These are phyloP conservation scores for Malacoctenus gilli DNA, from an alignment of 2,797 vertebrate genomes.

Conservation along the genomic window DNA sequence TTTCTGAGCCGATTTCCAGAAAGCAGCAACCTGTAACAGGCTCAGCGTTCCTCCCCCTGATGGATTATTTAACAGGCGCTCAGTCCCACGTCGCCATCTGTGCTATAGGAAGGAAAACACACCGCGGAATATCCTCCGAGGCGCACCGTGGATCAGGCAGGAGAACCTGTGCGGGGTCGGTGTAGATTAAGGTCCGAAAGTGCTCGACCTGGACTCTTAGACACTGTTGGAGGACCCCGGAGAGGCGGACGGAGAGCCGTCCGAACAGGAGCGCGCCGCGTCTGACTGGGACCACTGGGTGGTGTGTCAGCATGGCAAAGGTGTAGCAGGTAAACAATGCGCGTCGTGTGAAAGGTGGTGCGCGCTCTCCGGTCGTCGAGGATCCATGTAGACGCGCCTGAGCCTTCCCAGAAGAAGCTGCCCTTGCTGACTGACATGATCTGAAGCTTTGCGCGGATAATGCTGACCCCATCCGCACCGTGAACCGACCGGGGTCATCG, in stretches of 20 bases:
- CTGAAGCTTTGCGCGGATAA: constrained; percentile 17
- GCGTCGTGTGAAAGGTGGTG: background rate
- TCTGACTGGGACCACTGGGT: background rate
- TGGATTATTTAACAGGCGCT: constrained; percentile 85
- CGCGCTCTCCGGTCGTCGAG: background rate
- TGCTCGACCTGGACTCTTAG: too few species aligned
- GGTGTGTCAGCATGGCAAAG: constrained; percentile 34
- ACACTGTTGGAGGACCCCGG: too few species aligned
- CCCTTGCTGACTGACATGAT: constrained; percentile 31
- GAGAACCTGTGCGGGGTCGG: constrained; percentile 13
- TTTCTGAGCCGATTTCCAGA: constrained; percentile 71
- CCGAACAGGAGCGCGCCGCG: constrained; percentile 38
- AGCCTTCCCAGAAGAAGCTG: background rate
- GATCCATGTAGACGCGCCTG: constrained; percentile 22
- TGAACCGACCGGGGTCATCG: constrained; percentile 48
- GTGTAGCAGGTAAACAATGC: background rate
- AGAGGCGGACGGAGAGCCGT: too few species aligned
- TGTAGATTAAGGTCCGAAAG: too few species aligned
- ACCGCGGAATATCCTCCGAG: constrained; percentile 45
- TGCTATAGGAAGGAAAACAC: constrained; percentile 62
- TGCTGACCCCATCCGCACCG: constrained; percentile 46
- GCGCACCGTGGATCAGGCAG: constrained; percentile 7
- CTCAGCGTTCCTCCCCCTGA: constrained; percentile 77
- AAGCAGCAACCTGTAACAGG: constrained; percentile 66
- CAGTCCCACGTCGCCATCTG: constrained; percentile 75